These are phyloP conservation scores for Allolobophora icterica DNA, from an alignment of 2,888 invertebrate genomes.

Conservation along the genomic window DNA sequence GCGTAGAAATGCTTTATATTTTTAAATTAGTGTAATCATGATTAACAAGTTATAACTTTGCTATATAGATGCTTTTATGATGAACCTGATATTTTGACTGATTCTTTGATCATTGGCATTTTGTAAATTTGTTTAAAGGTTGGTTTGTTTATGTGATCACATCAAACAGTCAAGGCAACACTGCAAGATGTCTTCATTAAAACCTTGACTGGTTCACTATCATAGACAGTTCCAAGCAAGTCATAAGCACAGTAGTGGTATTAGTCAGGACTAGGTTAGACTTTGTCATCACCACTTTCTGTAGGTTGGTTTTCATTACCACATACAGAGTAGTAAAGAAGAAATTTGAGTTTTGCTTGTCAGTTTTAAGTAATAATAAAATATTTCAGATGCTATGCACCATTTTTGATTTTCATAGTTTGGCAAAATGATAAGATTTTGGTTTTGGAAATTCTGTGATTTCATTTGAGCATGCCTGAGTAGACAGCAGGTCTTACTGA, in stretches of 20 bases:
- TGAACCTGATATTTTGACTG: constrained; percentile 8
- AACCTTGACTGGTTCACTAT: neutral
- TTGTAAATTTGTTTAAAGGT: neutral
- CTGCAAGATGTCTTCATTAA: neutral
- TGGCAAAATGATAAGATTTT: no score
- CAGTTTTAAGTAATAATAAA: neutral
- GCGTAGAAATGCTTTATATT: constrained; percentile 17
- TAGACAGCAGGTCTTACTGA: no score
- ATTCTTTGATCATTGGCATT: constrained; percentile 7
- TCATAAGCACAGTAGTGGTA: neutral
- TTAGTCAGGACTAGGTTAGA: neutral
- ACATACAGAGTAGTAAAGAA: neutral
- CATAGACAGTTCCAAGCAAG: neutral
- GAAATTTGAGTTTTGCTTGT: neutral
- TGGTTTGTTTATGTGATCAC: neutral
- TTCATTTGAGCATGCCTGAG: no score
- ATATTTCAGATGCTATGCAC: no score
- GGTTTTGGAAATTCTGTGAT: no score
- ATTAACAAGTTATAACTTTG: constrained; percentile 2
- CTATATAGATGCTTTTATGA: constrained; percentile 17
- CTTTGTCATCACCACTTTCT: neutral
- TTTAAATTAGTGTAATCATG: constrained; percentile 10
- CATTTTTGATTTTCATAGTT: no score
- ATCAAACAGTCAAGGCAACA: neutral
- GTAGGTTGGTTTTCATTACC: neutral